Evolutionary conservation across 1,140 invertebrate genomes (phyloP).

Genomic region (Aphelenchoides avenae): DNA sequence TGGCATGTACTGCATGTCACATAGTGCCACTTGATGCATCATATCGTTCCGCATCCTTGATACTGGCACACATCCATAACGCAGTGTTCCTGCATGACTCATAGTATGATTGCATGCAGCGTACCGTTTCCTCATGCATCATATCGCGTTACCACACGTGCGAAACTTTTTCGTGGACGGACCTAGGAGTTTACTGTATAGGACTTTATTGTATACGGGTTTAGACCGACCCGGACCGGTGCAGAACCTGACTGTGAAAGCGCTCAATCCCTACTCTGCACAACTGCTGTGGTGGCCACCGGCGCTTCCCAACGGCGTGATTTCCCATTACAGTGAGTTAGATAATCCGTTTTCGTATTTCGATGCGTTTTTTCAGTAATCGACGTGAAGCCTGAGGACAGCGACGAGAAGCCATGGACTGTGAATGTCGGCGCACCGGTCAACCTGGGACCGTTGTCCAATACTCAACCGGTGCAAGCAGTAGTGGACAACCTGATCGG

Average conservation of each 20-base stretch:
- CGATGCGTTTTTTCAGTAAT: slow-evolving; percentile 1
- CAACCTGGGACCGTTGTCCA: background rate
- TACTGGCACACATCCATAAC: too few species aligned
- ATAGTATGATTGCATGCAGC: too few species aligned
- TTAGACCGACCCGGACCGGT: slow-evolving; percentile 42
- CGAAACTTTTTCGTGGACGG: too few species aligned
- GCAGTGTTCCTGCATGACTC: too few species aligned
- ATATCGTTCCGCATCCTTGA: too few species aligned
- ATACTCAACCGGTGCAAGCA: slow-evolving; percentile 1
- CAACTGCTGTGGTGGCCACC: slow-evolving; percentile 49
- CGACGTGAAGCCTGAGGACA: slow-evolving; percentile 6
- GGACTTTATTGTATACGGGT: slow-evolving; percentile 17
- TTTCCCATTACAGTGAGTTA: slow-evolving; percentile 41
- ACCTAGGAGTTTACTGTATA: slow-evolving; percentile 8
- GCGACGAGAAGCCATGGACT: slow-evolving; percentile 36
- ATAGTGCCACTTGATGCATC: too few species aligned
- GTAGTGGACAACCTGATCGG: slow-evolving; percentile 50
- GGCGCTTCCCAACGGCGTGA: slow-evolving; percentile 45
- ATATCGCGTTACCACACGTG: too few species aligned
- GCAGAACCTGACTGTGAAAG: slow-evolving; percentile 32
- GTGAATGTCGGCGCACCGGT: slow-evolving; percentile 30
- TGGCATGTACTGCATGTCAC: too few species aligned
- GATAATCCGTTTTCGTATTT: background rate
- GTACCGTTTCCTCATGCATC: too few species aligned
- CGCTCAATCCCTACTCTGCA: slow-evolving; percentile 54